Evolutionary conservation across 2,888 invertebrate genomes (phyloP), one percentile per base, ranked within the genome.

Genomic region (Itoplectis maculator): DNA sequence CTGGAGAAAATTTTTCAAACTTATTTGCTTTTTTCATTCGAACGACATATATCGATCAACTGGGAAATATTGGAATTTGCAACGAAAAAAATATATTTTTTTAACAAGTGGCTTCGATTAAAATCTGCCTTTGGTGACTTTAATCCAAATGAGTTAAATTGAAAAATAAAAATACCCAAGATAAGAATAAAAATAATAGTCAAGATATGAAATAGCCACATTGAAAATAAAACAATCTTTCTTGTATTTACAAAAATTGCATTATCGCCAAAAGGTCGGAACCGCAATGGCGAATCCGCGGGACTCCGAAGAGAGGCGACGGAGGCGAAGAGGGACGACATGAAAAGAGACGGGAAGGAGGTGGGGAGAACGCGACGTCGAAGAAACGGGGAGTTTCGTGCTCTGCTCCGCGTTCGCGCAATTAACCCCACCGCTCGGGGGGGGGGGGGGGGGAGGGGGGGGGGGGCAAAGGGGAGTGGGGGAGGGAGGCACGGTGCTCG

Each of bases 351-450:
- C 47, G 72, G 63, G 66, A 77, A 49, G 66, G 75, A 74, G 83
- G 73, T 75, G 81, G 82, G 56, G 65, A 70, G 63, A 68, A 63
- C 8, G 49, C 7, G 15, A 35, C 69, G 54, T n/a, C n/a, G 72
- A 23, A 23, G 51, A 45, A 42, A 63, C 9, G 68, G 37, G 73
- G 74, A 51, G 69, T 54, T 72, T 49, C 18, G 75, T 80, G 83
- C 73, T 80, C 69, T 69, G 59, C 66, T 76, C 56, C 47, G 29
- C 65, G 81, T 82, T 87, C 86, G 87, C 84, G 89, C 90, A 92
- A 92, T 92, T 92, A 92, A 88, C 91, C 91, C 91, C 91, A 90
- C 91, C 89, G 86, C 79, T 82, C 83, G 82, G 84, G 75, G 82
- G 82, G 84, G 75, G 82, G 84, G 86, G 83, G 86, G 85, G 84